Base-by-base conservation (phyloP, 2,113 vertebrate species). In the Promerops cafer region DNA sequence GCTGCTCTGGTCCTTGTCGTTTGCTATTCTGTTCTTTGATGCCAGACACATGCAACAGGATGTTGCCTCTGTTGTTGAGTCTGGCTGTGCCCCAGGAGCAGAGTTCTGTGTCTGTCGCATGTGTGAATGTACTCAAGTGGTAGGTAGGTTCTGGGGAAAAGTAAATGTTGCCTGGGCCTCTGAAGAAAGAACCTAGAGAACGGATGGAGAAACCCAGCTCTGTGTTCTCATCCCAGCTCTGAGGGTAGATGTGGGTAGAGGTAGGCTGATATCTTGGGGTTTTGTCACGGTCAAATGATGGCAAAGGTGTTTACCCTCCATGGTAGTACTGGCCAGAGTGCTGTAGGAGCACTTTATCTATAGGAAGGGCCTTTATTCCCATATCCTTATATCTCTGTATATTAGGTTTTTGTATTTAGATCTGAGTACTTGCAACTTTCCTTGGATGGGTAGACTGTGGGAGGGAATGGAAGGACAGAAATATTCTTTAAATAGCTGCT, bases 31-130 rank as follows among this genome's bases (percentile, higher is more conserved):
- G 23, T 3, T 33, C 37, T 53, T 47, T 64, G 50, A 53, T 75
- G 72, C 39, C 50, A 82, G 19, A 26, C 28, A 33, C 18, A 13
- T 20, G 39, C 23, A 59, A 20, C 7, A 9, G 16, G 50, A 22
- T 5, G 2, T 37, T 33, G 30, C 23, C 10, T 50, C 24, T 83
- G 37, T 40, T 64, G 27, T 54, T 39, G 56, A 65, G 39, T 71
- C 57, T 44, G 61, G 13, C 53, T 78, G 44, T 52, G 44, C 76
- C 68, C 54, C 44, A 35, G 77, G 26, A 59, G 64, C n/a, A 57
- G 47, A 54, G 13, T 71, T 39, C 40, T 3, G 3, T 65, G n/a
- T 35, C 17, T 42, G 1, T 59, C 0, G 1, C 20, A 33, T 16
- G 26, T 40, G 59, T 52, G 61, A 40, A 42, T 53, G 12, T 64